Evolutionary conservation across 2,113 vertebrate genomes (phyloP), one percentile per base, ranked within the genome.

Genomic region (Ceyx cyanopectus): DNA sequence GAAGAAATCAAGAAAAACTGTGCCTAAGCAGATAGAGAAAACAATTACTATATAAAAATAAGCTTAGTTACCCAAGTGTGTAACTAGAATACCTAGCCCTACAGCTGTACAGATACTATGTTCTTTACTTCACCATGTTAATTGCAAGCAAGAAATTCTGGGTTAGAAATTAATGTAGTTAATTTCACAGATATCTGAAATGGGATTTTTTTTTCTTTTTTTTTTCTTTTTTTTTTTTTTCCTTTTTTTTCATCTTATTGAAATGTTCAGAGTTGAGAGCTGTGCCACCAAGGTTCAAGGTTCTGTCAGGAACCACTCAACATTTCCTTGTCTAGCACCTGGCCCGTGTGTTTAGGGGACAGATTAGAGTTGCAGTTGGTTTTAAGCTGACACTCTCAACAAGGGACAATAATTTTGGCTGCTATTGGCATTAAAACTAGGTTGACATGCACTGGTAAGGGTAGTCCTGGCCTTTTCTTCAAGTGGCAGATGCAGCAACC

Each of bases 301-400:
- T 34, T 27, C 22, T 89, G 10, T 21, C 26, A 89, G 53, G 14
- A 91, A 58, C 10, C 27, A 54, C 29, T 68, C 27, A 85, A 1
- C 6, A 48, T 87, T 81, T 85, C 27, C 37, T 87, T 46, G 14
- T 37, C 34, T 69, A 41, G 61, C 13, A 79, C 20, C 6, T 32
- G 50, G 34, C 12, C 50, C 1, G 0, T 10, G 1, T 46, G 8
- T 77, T 91, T 40, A 70, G 14, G 8, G 68, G 10, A 46, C 13
- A 83, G 4, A 29, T 77, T 58, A 77, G 34, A 54, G 54, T 67
- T 26, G 9, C 0, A 0, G 13, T 27, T 27, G 9, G 0, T 18
- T 80, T 90, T 85, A 61, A 65, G 66, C 3, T 40, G 22, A 63
- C 58, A 62, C 77, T 87, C 30, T 88, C 17, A 62, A 46, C 30